phyloP scores from a whole-genome alignment of 35 echinoderm and acorn worm genomes.

The Ophioderma brevispina region DNA sequence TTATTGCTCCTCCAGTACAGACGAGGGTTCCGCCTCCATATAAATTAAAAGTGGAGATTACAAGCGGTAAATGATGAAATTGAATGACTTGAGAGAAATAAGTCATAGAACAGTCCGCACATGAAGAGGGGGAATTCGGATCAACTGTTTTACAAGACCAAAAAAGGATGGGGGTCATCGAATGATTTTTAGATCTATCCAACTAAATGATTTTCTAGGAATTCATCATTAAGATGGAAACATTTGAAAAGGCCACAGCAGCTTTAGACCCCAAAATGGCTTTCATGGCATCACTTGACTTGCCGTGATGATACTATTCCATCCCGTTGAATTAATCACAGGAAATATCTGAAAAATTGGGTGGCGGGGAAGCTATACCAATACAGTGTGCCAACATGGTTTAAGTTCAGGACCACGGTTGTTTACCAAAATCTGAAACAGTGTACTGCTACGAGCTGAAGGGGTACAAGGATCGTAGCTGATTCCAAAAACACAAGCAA shows the following conservation, averaged over 20 bases:
- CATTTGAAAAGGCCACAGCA: not conserved
- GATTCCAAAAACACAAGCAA: not conserved
- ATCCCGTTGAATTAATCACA: conserved; percentile 60
- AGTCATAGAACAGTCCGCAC: conserved; percentile 39
- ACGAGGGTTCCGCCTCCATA: no score
- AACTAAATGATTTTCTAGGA: conserved; percentile 59
- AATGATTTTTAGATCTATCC: conserved; percentile 71
- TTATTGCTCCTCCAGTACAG: no score
- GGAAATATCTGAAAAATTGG: conserved; percentile 57
- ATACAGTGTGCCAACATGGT: conserved; percentile 63
- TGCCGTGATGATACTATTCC: conserved; percentile 72
- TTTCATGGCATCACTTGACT: conserved; percentile 15
- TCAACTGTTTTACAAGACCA: conserved; percentile 60
- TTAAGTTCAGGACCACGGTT: conserved; percentile 45
- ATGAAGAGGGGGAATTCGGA: conserved; percentile 32
- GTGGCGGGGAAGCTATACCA: conserved; percentile 54
- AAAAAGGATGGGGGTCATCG: conserved; percentile 68
- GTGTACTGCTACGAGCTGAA: not conserved
- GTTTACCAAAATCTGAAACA: conserved; percentile 83
- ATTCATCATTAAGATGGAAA: conserved; percentile 85
- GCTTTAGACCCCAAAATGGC: not conserved
- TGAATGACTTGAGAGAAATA: conserved; percentile 33
- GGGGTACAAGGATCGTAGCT: conserved; percentile 12
- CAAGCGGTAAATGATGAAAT: conserved; percentile 60
- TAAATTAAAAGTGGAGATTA: no score